Evolutionary conservation across 2,888 invertebrate species (phyloP), one percentile per base, ranked within the genome.

Genomic region (Hemicrepidius hirtus): DNA sequence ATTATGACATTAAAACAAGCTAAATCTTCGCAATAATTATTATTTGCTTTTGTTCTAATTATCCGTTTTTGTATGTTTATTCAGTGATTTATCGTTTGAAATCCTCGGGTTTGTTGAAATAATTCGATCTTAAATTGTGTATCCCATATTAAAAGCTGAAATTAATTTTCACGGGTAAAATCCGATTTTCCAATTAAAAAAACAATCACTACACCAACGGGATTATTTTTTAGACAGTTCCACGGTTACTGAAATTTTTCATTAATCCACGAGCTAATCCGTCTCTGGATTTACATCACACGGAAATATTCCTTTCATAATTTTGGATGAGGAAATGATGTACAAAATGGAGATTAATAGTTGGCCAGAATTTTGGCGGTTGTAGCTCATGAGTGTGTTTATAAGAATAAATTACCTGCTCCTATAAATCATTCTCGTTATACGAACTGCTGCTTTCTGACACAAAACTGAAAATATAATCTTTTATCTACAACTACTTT

Each of bases 401-500:
- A 37, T 37, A 57, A 37, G 57, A 57, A 57, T 57, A 57, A 57
- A 57, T 57, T 57, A 57, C 57, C 21, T 35, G 57, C 37, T 37
- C 32, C 12, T 37, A 57, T 57, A 57, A 57, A 57, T 57, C 37
- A 57, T 24, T 37, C 40, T n/a, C 40, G n/a, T 40, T 40, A 40
- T 13, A 40, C 13, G 13, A 40, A 40, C 40, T 40, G n/a, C n/a
- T 12, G 40, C 13, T n/a, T n/a, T 40, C 40, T 40, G 40, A 40
- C 40, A 40, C n/a, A 1, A 4, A 4, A 40, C 13, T n/a, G n/a
- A 13, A 24, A 24, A 24, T 24, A 24, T 24, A 2, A 24, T 24
- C 49, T 49, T 49, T 49, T 49, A 49, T 21, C 20, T 49, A 21
- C 20, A 49, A 12, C 49, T 4, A 12, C 20, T 5, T 24, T 24